Conservation (phyloP, 1,140 invertebrate genomes). For the Thaumetopoea pityocampa region DNA sequence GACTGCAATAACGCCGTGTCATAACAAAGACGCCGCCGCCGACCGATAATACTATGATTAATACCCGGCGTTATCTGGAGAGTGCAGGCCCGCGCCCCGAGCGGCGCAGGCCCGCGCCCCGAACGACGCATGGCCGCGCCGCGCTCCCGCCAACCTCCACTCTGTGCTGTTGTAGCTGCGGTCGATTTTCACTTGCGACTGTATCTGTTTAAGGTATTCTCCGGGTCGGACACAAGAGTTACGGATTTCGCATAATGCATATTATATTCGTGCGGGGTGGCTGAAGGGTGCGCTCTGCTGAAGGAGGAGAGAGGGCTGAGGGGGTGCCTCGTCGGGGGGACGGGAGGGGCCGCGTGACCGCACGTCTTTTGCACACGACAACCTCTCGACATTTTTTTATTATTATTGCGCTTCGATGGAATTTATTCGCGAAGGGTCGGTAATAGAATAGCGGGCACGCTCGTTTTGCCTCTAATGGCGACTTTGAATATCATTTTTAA, state of each 20-base stretch:
- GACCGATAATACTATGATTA: conserved; percentile 73
- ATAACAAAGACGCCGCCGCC: conserved; percentile 68
- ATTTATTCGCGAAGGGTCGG: conserved; percentile 58
- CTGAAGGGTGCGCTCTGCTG: conserved; percentile 20
- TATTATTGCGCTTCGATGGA: conserved; percentile 74
- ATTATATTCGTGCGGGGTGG: conserved; percentile 62
- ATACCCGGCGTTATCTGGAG: conserved; percentile 71
- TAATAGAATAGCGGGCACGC: conserved; percentile 55
- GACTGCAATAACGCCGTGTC: conserved; percentile 72
- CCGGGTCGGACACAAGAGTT: conserved; percentile 59
- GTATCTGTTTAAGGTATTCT: conserved; percentile 48
- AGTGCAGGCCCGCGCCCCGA: conserved; percentile 60
- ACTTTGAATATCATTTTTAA: conserved; percentile 74
- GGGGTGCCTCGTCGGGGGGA: conserved; percentile 8
- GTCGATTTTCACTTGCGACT: neutral
- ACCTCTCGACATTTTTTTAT: conserved; percentile 74
- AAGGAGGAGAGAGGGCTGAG: conserved; percentile 24
- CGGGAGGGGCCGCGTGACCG: conserved; percentile 46
- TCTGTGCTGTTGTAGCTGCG: neutral
- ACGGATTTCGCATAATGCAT: conserved; percentile 75
- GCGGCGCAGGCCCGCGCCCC: conserved; percentile 1
- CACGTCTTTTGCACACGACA: conserved; percentile 74
- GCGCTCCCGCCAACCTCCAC: conserved; percentile 2
- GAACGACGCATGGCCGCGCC: conserved; percentile 11
- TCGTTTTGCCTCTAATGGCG: conserved; percentile 42